These are phyloP conservation scores for Ornithorhynchus anatinus DNA, from an alignment of 2,113 vertebrate species.

Conservation along the genomic window DNA sequence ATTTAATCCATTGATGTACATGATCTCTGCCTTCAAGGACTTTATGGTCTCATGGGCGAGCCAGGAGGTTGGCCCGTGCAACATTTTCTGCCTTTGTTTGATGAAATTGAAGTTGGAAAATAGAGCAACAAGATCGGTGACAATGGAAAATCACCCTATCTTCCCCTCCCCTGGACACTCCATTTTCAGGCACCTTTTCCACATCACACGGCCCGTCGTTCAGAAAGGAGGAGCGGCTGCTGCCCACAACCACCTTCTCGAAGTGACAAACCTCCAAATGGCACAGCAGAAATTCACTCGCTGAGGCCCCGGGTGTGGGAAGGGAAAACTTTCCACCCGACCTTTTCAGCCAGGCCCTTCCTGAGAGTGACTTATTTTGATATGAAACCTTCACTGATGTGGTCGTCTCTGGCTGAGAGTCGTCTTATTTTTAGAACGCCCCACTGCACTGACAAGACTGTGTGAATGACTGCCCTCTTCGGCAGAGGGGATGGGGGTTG, in stretches of 20 bases:
- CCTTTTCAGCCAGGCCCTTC: slow-evolving; percentile 31
- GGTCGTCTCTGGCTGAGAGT: slow-evolving; percentile 20
- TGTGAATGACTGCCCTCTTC: no score
- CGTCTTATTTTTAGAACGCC: slow-evolving; percentile 35
- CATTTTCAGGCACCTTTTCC: background rate
- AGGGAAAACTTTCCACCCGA: slow-evolving; percentile 29
- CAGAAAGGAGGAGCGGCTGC: background rate
- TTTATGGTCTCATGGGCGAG: no score
- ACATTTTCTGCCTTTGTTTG: no score
- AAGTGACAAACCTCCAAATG: slow-evolving; percentile 11
- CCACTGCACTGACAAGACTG: no score
- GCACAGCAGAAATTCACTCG: background rate
- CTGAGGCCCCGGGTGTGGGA: background rate
- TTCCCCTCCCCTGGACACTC: slow-evolving; percentile 1
- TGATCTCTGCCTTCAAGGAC: no score
- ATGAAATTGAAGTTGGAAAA: slow-evolving; percentile 3
- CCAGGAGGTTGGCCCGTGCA: no score
- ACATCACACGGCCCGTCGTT: background rate
- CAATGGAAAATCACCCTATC: background rate
- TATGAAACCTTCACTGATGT: slow-evolving; percentile 18
- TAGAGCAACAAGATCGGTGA: slow-evolving; percentile 3
- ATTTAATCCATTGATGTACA: no score
- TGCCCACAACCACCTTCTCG: background rate
- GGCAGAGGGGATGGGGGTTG: no score
- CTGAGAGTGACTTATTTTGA: slow-evolving; percentile 33